Evolutionary conservation across 2,113 vertebrate genomes (phyloP).

Genomic region (Aspidoscelis tigris): DNA sequence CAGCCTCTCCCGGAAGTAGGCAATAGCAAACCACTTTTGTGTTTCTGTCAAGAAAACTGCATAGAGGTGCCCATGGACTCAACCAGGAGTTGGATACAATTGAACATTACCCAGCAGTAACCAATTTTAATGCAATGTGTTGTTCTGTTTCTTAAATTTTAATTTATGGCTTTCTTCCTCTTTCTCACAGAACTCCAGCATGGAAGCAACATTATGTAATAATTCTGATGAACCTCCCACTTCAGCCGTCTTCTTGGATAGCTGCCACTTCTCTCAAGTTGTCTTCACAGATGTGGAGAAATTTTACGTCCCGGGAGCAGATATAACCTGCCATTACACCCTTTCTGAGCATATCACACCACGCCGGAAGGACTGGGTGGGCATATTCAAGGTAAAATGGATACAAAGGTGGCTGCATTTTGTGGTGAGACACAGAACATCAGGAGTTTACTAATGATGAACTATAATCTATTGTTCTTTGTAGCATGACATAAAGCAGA

Average conservation of each 20-base stretch:
- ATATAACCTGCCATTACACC: constrained; percentile 69
- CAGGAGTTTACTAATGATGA: neutral
- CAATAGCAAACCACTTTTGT: too few species aligned
- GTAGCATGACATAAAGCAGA: neutral
- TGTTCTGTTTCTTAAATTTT: fast-evolving
- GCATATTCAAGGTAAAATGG: constrained; percentile 75
- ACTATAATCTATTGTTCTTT: neutral
- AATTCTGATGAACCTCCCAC: constrained; percentile 56
- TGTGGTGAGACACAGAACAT: neutral
- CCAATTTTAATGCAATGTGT: too few species aligned
- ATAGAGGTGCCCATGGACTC: too few species aligned
- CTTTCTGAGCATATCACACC: constrained; percentile 58
- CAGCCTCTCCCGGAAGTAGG: too few species aligned
- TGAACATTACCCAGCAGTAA: too few species aligned
- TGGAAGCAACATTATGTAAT: constrained; percentile 51
- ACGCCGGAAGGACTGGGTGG: constrained; percentile 76
- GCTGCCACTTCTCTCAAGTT: constrained; percentile 72
- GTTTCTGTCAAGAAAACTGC: too few species aligned
- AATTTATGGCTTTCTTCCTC: neutral
- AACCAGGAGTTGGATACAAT: too few species aligned
- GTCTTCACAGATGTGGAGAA: constrained; percentile 70
- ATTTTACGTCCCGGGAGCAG: constrained; percentile 67
- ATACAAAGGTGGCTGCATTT: neutral
- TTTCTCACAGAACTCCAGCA: constrained; percentile 48
- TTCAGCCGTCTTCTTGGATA: constrained; percentile 58